Evolutionary conservation across 2,113 vertebrate genomes (phyloP).

Genomic region (Psilopsiagon aymara): DNA sequence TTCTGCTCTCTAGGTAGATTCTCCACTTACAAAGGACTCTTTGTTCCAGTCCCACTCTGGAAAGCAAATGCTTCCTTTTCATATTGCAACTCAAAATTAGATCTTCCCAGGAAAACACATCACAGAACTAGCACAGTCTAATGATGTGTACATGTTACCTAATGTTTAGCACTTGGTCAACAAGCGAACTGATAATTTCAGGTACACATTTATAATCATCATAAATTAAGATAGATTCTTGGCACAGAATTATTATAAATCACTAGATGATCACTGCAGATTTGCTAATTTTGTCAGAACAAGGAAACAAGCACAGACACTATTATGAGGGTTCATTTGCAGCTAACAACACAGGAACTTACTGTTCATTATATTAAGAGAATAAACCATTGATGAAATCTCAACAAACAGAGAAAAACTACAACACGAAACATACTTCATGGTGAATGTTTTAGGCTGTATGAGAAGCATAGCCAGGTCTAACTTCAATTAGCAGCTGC

Average conservation of each 20-base stretch:
- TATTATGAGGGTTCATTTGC: not conserved
- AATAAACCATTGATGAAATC: not conserved
- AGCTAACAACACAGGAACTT: not conserved
- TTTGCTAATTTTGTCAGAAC: constrained; percentile 10
- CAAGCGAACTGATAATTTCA: not conserved
- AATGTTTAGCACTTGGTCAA: not conserved
- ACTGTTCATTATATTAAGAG: not conserved
- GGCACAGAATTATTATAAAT: not conserved
- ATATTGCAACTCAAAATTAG: not conserved
- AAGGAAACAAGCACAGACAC: not conserved
- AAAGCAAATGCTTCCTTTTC: not conserved
- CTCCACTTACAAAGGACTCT: not conserved
- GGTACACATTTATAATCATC: not conserved
- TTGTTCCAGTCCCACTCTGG: not conserved
- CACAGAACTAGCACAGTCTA: not conserved
- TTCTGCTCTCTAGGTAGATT: not conserved
- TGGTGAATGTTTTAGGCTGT: not conserved
- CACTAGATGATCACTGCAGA: not conserved
- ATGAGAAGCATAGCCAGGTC: not conserved
- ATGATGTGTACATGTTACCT: not conserved
- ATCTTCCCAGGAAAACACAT: not conserved
- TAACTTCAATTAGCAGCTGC: not conserved
- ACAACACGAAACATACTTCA: not conserved
- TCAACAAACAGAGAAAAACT: not conserved
- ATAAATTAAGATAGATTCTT: not conserved